phyloP scores from a whole-genome alignment of 2,113 vertebrate species.

The Clarias macrocephalus region DNA sequence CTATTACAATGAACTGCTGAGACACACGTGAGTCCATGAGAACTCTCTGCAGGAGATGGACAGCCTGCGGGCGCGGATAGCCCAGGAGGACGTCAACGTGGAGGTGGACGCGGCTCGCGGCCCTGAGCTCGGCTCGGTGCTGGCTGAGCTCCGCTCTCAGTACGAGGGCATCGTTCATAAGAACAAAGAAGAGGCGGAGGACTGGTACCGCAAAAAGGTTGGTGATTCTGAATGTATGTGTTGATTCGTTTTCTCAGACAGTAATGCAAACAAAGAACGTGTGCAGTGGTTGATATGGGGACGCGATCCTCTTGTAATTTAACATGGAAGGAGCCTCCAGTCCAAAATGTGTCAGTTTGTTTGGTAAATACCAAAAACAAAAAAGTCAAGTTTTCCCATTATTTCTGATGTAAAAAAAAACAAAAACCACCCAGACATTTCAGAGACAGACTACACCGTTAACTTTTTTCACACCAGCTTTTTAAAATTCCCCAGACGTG shows the following conservation, averaged over 20 bases:
- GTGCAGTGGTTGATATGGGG: neutral
- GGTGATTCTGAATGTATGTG: neutral
- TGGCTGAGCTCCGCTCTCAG: conserved; percentile 73
- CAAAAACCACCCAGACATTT: neutral
- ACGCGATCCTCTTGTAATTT: neutral
- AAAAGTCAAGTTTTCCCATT: neutral
- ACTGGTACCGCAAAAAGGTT: conserved; percentile 80
- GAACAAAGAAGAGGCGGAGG: conserved; percentile 78
- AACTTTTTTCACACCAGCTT: neutral
- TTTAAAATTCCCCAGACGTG: neutral
- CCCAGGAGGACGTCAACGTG: conserved; percentile 75
- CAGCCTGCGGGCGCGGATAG: conserved; percentile 68
- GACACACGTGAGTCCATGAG: neutral
- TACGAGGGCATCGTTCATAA: conserved; percentile 78
- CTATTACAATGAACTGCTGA: neutral
- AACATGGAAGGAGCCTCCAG: neutral
- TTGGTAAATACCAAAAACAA: neutral
- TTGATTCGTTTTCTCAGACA: neutral
- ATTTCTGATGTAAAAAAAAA: neutral
- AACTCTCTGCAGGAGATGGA: conserved; percentile 70
- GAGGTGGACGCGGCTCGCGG: conserved; percentile 72
- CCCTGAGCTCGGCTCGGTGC: conserved; percentile 70
- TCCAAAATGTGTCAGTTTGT: neutral
- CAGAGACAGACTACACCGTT: neutral
- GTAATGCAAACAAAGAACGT: neutral